phyloP scores from a whole-genome alignment of 2,888 invertebrate species.

The Schrankia costaestrigalis region DNA sequence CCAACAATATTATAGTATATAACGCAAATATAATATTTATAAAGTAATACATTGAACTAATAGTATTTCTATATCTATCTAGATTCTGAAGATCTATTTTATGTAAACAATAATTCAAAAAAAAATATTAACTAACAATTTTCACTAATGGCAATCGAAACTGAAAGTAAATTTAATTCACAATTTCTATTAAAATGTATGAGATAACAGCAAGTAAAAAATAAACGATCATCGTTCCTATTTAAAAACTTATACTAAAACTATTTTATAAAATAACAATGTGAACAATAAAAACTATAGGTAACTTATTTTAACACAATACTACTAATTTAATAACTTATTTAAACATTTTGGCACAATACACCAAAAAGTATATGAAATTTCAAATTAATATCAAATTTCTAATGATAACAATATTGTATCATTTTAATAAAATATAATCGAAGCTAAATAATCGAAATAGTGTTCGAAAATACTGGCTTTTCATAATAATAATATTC shows the following conservation, averaged over 20 bases:
- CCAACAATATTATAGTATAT: slow-evolving; percentile 62
- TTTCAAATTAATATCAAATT: slow-evolving; percentile 12
- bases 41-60: slow-evolving; percentile 42
- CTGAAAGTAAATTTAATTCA: slow-evolving; percentile 36
- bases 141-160: slow-evolving; percentile 67
- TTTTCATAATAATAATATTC: slow-evolving; percentile 5
- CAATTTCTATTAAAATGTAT: slow-evolving; percentile 32
- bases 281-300: slow-evolving; percentile 23
- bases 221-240: slow-evolving; percentile 23
- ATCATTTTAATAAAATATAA: neutral
- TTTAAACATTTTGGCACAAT: slow-evolving; percentile 57
- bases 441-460: slow-evolving; percentile 1
- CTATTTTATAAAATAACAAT: slow-evolving; percentile 7
- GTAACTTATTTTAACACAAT: slow-evolving; percentile 40
- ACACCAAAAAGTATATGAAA: slow-evolving; percentile 44
- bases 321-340: slow-evolving; percentile 41
- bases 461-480: slow-evolving; percentile 18
- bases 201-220: slow-evolving; percentile 34
- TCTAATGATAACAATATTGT: neutral
- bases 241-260: slow-evolving; percentile 14
- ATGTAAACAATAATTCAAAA: slow-evolving; percentile 21
- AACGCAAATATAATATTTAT: slow-evolving; percentile 46
- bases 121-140: slow-evolving; percentile 36
- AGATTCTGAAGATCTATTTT: slow-evolving; percentile 22
- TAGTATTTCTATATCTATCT: slow-evolving; percentile 32